These are phyloP conservation scores for Pseudopodoces humilis DNA, from an alignment of 2,113 vertebrate species.

Conservation along the genomic window DNA sequence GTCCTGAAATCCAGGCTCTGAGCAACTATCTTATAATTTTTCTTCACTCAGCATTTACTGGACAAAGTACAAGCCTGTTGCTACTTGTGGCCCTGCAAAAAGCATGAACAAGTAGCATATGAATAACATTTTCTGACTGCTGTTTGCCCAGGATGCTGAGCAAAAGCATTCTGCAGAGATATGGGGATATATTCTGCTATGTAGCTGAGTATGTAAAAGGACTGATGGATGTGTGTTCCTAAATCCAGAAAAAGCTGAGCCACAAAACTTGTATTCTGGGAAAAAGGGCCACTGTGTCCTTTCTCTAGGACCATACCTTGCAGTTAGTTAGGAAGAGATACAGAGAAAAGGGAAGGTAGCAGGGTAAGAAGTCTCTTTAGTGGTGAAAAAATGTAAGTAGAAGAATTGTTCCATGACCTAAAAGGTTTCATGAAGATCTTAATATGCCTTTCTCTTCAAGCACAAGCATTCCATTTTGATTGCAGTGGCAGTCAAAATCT, in stretches of 20 bases:
- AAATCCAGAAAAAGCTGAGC: neutral
- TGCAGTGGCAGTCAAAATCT: neutral
- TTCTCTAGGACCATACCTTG: neutral
- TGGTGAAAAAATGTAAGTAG: neutral
- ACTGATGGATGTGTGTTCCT: neutral
- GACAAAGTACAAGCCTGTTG: neutral
- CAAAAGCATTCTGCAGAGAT: neutral
- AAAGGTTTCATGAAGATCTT: neutral
- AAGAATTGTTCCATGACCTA: neutral
- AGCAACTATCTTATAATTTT: neutral
- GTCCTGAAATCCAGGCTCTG: neutral
- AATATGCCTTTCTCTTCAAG: neutral
- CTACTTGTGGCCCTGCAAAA: neutral
- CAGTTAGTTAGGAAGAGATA: neutral
- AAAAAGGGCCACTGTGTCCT: neutral
- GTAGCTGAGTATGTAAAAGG: neutral
- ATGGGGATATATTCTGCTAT: neutral
- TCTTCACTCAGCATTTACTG: neutral
- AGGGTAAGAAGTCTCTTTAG: neutral
- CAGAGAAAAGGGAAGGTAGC: neutral
- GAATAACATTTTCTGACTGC: neutral
- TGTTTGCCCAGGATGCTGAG: neutral
- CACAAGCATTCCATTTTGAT: neutral
- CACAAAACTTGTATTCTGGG: neutral
- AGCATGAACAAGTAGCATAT: neutral